These are phyloP conservation scores for Diorhabda carinulata DNA, from an alignment of 1,140 invertebrate genomes.

Conservation along the genomic window DNA sequence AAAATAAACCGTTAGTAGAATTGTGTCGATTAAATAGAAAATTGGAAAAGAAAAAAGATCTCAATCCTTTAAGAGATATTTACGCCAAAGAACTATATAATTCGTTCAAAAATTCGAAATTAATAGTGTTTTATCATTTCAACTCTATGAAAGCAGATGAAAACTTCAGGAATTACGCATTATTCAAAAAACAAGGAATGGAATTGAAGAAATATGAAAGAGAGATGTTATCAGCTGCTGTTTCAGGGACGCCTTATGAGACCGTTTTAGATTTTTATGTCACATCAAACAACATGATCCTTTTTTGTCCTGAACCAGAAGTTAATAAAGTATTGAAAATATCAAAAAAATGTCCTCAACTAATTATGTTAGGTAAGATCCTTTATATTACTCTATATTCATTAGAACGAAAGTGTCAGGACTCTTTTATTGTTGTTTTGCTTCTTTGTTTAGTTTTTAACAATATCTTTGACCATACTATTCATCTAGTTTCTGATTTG, in stretches of 20 bases:
- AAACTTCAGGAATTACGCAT: conserved; percentile 57
- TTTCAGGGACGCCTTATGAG: conserved; percentile 60
- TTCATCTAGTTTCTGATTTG: no score
- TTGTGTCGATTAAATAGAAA: conserved; percentile 37
- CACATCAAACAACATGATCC: conserved; percentile 53
- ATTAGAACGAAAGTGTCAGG: neutral
- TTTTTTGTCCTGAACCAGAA: conserved; percentile 61
- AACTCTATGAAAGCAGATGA: conserved; percentile 63
- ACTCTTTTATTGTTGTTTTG: neutral
- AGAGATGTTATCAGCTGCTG: conserved; percentile 57
- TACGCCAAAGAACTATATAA: conserved; percentile 64
- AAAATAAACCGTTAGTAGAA: conserved; percentile 41
- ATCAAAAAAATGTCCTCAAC: conserved; percentile 58
- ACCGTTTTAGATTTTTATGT: conserved; percentile 55
- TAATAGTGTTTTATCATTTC: conserved; percentile 65
- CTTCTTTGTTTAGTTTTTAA: no score
- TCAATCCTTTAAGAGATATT: conserved; percentile 66
- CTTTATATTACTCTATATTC: neutral
- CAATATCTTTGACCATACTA: no score
- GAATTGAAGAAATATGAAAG: conserved; percentile 59
- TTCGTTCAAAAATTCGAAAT: conserved; percentile 65
- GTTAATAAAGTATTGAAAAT: conserved; percentile 56
- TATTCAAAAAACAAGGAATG: conserved; percentile 62
- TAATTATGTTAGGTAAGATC: conserved; percentile 60
- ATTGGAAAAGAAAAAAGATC: conserved; percentile 38